Evolutionary conservation across 2,113 vertebrate genomes (phyloP), one percentile per base, ranked within the genome.

Genomic region (Sapajus apella): DNA sequence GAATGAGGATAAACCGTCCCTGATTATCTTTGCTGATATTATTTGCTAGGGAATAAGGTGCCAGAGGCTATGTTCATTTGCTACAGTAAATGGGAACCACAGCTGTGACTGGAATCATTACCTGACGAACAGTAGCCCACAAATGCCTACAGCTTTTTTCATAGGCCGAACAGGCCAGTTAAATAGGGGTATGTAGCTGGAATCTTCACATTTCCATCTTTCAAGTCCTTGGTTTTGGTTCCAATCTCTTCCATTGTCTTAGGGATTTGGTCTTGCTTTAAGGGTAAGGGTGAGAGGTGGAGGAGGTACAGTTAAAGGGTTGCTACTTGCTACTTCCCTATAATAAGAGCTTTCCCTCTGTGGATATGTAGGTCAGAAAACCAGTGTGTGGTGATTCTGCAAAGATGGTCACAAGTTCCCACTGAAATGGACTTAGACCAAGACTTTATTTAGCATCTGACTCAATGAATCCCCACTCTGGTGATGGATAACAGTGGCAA

Each of bases 221-320:
- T 95, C 21, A 83, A 75, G n/a, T 90, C 58, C 68, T 96, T 73
- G 30, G 8, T 50, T 27, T 56, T 86, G 32, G 14, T 35, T 95
- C 13, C 43, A 73, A 58, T 86, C 73, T 43, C 18, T 87, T 79
- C 30, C 43, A 2, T 66, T 96, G 70, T 20, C n/a, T 37, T 50
- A 88, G 72, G 27, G 87, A 91, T 91, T 93, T 45, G 23, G 76
- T 80, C 77, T 80, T 93, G 23, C n/a, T 97, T 95, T 80, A 72
- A 68, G 66, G 47, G 27, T 77, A 85, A 32, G 32, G 7, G 73
- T 87, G 40, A 87, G 76, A 88, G 37, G 23, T 64, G 35, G 2
- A 23, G 40, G 13, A 40, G 13, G 27, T 80, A 84, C 56, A 81
- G 37, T 87, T 92, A 8, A 52, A 40, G 61, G 10, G 43, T 72